phyloP scores from a whole-genome alignment of 2,113 vertebrate genomes.

The Myotis brandtii region DNA sequence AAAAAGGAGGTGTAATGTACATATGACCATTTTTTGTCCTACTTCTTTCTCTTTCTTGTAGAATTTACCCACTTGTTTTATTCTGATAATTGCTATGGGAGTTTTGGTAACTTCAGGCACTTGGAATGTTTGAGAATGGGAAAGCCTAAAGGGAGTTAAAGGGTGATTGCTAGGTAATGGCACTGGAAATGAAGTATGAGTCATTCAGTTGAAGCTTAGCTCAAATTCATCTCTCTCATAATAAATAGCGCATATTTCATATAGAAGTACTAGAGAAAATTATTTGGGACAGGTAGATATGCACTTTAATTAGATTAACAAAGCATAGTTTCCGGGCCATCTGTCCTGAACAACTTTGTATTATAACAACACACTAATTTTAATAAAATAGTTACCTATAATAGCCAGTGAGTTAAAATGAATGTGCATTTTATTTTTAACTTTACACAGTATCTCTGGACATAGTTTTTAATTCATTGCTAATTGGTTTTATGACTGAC shows the following conservation, averaged over 20 bases:
- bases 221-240: background rate
- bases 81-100: constrained; percentile 15
- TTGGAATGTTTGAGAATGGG: background rate
- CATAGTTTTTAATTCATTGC: background rate
- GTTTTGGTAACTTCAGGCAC: background rate
- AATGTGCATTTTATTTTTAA: background rate
- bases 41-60: background rate
- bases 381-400: background rate
- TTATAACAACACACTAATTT: background rate
- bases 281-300: background rate
- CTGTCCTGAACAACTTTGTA: background rate
- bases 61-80: background rate
- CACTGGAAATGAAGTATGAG: background rate
- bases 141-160: background rate
- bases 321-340: background rate
- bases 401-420: background rate
- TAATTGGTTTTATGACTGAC: background rate
- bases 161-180: background rate
- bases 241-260: background rate
- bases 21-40: background rate
- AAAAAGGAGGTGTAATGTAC: background rate
- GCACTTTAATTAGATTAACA: background rate
- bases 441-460: background rate
- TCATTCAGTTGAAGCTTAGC: background rate
- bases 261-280: background rate